phyloP scores from a whole-genome alignment of 2,797 vertebrate genomes.

The Sebastiscus albofasciatus region DNA sequence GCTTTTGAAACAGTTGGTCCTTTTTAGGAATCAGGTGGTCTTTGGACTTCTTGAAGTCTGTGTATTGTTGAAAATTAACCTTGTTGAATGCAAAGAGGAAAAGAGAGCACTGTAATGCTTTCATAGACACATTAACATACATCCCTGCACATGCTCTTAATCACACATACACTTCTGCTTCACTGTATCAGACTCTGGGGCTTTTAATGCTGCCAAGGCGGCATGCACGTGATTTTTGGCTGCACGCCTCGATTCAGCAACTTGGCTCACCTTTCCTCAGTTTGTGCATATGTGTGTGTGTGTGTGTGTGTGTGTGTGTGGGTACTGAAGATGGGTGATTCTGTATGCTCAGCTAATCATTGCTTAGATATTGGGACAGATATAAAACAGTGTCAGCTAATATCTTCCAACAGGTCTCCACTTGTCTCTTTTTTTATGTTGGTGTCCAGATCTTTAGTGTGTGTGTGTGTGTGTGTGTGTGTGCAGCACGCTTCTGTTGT shows the following conservation, averaged over 20 bases:
- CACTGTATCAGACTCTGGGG: slow-evolving; percentile 31
- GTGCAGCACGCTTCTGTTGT: neutral
- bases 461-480: neutral
- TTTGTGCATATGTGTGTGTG: slow-evolving; percentile 6
- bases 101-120: neutral
- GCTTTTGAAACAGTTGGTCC: slow-evolving; percentile 42
- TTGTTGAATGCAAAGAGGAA: neutral
- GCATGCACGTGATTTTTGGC: slow-evolving; percentile 44
- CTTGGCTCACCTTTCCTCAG: slow-evolving; percentile 52
- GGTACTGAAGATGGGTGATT: slow-evolving; percentile 38
- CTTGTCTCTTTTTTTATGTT: neutral
- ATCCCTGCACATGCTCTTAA: slow-evolving; percentile 29
- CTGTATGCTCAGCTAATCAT: slow-evolving; percentile 30
- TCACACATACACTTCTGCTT: slow-evolving; percentile 28
- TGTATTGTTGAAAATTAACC: neutral
- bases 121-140: slow-evolving; percentile 17
- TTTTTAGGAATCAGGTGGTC: slow-evolving; percentile 24
- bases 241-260: slow-evolving; percentile 36
- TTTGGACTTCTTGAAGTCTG: neutral
- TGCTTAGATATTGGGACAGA: slow-evolving; percentile 29
- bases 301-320: slow-evolving; percentile 5
- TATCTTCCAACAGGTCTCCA: neutral
- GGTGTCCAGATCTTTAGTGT: neutral
- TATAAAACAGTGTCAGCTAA: slow-evolving; percentile 9
- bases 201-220: slow-evolving; percentile 46